Evolutionary conservation across 2,888 invertebrate genomes (phyloP).

Genomic region (Drosophila aldrichi): DNA sequence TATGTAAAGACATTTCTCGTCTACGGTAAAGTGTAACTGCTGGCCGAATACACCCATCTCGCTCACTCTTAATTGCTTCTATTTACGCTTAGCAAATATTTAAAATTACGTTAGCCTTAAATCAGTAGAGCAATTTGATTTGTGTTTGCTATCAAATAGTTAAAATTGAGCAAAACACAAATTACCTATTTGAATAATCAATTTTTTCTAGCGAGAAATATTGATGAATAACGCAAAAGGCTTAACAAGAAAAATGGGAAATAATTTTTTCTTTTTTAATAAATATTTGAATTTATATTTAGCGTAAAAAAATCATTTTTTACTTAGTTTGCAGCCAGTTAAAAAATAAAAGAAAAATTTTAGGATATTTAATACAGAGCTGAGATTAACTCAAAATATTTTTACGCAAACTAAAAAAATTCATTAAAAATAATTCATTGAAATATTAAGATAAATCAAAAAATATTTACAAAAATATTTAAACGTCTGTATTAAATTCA

Average conservation of each 20-base stretch:
- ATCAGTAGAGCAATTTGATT: background rate
- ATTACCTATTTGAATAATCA: background rate
- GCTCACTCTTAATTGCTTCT: background rate
- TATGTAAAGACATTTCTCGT: too few species aligned
- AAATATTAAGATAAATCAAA: background rate
- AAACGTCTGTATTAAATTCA: background rate
- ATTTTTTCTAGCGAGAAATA: background rate
- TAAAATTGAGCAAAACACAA: slow-evolving; percentile 4
- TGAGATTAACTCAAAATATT: too few species aligned
- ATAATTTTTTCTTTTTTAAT: background rate
- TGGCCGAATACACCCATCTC: background rate
- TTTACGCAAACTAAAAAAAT: too few species aligned
- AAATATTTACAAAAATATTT: too few species aligned
- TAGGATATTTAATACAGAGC: too few species aligned
- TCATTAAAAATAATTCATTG: too few species aligned
- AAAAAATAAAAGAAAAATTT: background rate
- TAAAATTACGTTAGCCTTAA: background rate
- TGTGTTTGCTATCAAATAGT: slow-evolving; percentile 9
- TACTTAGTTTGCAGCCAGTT: too few species aligned
- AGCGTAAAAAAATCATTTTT: background rate
- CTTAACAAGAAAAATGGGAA: background rate
- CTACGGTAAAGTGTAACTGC: background rate
- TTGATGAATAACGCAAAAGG: background rate
- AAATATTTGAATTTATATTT: background rate
- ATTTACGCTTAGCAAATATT: background rate